Evolutionary conservation across 2,113 vertebrate genomes (phyloP).

Genomic region (Siniperca knerii): DNA sequence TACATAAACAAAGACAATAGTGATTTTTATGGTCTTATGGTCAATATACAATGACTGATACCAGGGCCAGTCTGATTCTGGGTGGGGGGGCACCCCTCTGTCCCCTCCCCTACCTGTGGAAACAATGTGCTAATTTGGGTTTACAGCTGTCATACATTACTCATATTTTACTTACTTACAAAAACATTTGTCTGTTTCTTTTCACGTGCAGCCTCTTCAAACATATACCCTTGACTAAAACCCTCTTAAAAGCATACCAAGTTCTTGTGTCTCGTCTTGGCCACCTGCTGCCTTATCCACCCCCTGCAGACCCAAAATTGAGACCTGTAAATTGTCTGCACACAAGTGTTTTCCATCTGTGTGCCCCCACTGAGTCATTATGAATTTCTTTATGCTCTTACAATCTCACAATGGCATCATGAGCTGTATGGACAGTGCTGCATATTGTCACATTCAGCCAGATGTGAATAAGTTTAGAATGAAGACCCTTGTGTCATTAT

Average conservation of each 20-base stretch:
- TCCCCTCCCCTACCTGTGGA: not conserved
- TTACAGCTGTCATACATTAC: conserved; percentile 14
- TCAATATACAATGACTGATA: too few species aligned
- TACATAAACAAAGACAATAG: too few species aligned
- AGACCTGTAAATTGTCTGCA: conserved; percentile 55
- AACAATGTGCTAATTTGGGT: not conserved
- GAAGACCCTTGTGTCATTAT: conserved; percentile 13
- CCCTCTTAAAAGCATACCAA: not conserved
- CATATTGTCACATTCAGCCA: conserved; percentile 13
- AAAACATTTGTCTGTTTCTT: not conserved
- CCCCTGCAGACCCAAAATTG: conserved; percentile 7
- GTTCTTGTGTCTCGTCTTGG: conserved; percentile 2
- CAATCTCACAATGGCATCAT: not conserved
- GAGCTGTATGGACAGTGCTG: not conserved
- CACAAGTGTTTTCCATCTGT: conserved; percentile 46
- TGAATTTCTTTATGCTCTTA: not conserved
- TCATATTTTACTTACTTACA: too few species aligned
- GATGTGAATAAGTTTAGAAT: conserved; percentile 1
- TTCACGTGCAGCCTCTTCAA: conserved; percentile 12
- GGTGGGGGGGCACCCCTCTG: too few species aligned
- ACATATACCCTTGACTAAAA: not conserved
- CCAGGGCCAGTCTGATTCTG: too few species aligned
- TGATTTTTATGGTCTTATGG: too few species aligned
- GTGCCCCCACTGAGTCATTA: conserved; percentile 28
- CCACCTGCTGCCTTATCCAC: not conserved